These are phyloP conservation scores for Paracanthobrama guichenoti DNA, from an alignment of 2,113 vertebrate species.

Conservation along the genomic window DNA sequence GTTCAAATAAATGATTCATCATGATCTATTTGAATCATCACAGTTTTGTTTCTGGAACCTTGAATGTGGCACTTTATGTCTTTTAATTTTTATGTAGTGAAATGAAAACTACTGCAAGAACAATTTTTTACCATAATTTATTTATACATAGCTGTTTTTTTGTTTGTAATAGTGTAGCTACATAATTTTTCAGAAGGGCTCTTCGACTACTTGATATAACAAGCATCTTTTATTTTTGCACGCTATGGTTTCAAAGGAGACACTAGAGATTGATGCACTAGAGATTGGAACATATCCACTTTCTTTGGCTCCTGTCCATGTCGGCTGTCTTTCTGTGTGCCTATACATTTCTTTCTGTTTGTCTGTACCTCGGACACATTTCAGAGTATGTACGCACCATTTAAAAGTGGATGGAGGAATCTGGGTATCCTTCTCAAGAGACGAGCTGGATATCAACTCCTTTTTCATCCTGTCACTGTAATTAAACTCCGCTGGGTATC, in stretches of 20 bases:
- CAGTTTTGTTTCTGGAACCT: not conserved
- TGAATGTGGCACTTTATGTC: not conserved
- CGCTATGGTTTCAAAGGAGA: not conserved
- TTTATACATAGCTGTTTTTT: not conserved
- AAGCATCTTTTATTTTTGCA: not conserved
- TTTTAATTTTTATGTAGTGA: not conserved
- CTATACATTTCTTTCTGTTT: not conserved
- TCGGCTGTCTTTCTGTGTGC: not conserved
- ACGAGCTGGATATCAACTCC: slow-evolving; percentile 7
- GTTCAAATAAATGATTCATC: not conserved
- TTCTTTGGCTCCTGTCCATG: not conserved
- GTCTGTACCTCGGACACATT: not conserved
- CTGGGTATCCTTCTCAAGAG: slow-evolving; percentile 3
- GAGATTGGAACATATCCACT: not conserved
- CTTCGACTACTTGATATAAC: not conserved
- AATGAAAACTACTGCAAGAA: not conserved
- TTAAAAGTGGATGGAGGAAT: not conserved
- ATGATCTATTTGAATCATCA: not conserved
- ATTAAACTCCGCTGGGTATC: slow-evolving; percentile 33
- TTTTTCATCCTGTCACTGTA: slow-evolving; percentile 35
- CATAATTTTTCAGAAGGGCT: not conserved
- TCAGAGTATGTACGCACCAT: not conserved
- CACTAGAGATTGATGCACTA: not conserved
- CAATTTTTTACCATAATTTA: not conserved
- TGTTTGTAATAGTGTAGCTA: not conserved